Evolutionary conservation across 2,888 invertebrate species (phyloP).

Genomic region (Cremastinae sp.): DNA sequence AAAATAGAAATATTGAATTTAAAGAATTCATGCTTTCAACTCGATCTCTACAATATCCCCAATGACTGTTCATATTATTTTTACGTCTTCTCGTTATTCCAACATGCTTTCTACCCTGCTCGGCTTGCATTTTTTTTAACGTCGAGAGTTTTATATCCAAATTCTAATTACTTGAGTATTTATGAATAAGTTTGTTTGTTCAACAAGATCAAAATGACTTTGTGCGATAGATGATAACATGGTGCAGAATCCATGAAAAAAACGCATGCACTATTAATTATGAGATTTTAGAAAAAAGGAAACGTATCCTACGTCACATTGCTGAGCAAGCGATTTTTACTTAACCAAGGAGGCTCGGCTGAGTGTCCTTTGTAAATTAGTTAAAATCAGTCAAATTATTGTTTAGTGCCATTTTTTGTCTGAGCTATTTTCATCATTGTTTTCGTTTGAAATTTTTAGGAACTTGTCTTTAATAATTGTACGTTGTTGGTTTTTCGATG

Average conservation of each 20-base stretch:
- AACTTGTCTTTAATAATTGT: not conserved
- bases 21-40: constrained; percentile 33
- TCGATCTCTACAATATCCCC: constrained; percentile 47
- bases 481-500: no score
- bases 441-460: not conserved
- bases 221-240: constrained; percentile 27
- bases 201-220: constrained; percentile 17
- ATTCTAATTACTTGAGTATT: constrained; percentile 8
- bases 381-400: not conserved
- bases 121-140: not conserved
- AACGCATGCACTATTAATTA: constrained; percentile 48
- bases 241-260: constrained; percentile 33
- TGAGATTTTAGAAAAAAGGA: not conserved
- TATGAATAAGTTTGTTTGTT: constrained; percentile 1
- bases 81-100: not conserved
- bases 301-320: constrained; percentile 19
- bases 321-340: constrained; percentile 28
- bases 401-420: not conserved
- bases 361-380: not conserved
- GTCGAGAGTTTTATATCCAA: not conserved
- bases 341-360: constrained; percentile 23
- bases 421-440: not conserved
- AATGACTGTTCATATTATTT: constrained; percentile 22
- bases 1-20: not conserved
- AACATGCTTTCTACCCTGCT: constrained; percentile 35